Percentiles rank a stretch among this genome's conserved stretches.
Conservation (phyloP, 2,888 invertebrate species). For the Microdon myrmicae region DNA sequence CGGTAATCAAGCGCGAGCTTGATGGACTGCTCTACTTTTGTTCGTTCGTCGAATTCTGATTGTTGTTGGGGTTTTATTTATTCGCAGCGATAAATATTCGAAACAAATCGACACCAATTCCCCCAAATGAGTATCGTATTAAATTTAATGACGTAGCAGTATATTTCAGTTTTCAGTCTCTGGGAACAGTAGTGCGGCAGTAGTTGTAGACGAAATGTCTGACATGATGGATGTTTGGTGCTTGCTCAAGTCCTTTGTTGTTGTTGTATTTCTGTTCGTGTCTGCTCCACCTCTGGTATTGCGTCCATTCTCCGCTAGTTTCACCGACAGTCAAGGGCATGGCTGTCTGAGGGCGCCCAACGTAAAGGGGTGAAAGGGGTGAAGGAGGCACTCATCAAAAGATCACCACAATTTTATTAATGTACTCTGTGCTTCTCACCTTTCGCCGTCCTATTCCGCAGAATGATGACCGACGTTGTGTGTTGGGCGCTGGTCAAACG, state of each 20-base stretch:
- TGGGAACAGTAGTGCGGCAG: conserved; percentile 47
- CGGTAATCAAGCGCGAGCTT: no score
- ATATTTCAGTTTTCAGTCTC: conserved; percentile 67
- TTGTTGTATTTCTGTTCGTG: no score
- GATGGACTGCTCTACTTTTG: not conserved
- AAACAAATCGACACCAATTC: conserved; percentile 69
- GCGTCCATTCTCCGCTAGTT: no score
- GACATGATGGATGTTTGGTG: conserved; percentile 47
- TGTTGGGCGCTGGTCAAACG: no score
- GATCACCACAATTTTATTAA: conserved; percentile 49
- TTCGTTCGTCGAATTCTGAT: conserved; percentile 1
- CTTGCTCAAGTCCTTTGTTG: no score
- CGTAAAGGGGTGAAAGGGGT: conserved; percentile 33
- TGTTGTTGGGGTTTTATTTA: conserved; percentile 54
- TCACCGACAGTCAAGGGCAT: no score
- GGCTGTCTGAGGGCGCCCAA: conserved; percentile 10
- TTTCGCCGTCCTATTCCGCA: no score
- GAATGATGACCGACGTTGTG: no score
- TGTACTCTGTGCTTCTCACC: conserved; percentile 25
- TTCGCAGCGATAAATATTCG: conserved; percentile 65
- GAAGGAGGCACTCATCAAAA: conserved; percentile 45
- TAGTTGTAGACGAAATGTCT: conserved; percentile 47
- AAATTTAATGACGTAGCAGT: conserved; percentile 69
- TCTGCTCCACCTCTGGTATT: no score
- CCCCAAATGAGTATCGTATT: conserved; percentile 68